These are phyloP conservation scores for Eupsilia transversa DNA, from an alignment of 2,888 invertebrate species.

Conservation along the genomic window DNA sequence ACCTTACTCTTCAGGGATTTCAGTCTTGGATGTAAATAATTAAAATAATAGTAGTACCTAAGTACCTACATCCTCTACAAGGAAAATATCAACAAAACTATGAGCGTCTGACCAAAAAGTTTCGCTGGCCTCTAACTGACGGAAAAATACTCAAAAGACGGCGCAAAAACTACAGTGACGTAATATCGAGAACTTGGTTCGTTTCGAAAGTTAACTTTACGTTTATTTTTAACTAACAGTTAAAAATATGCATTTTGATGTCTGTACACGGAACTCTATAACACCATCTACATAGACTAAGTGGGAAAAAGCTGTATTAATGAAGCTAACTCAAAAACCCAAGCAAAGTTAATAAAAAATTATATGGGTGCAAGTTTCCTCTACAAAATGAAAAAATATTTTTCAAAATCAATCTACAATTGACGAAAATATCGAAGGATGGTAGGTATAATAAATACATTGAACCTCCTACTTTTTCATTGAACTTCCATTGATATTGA, in stretches of 20 bases:
- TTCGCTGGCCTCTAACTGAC: slow-evolving; percentile 57
- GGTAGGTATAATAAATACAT: too few relatives aligned
- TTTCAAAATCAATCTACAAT: too few relatives aligned
- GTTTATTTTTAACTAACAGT: slow-evolving; percentile 48
- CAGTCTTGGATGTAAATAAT: not conserved
- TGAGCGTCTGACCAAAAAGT: slow-evolving; percentile 52
- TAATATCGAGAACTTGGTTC: slow-evolving; percentile 30
- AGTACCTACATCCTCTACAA: not conserved
- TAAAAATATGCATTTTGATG: slow-evolving; percentile 3
- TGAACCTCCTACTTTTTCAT: too few relatives aligned
- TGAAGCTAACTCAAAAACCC: too few relatives aligned
- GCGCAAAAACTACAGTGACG: slow-evolving; percentile 63
- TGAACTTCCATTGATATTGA: not conserved
- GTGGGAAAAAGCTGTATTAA: too few relatives aligned
- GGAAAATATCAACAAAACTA: slow-evolving; percentile 9
- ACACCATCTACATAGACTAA: too few relatives aligned
- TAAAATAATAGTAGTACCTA: not conserved
- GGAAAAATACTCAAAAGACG: slow-evolving; percentile 59
- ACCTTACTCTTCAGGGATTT: not conserved
- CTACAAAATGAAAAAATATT: too few relatives aligned
- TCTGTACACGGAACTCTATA: not conserved
- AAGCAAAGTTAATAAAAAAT: too few relatives aligned
- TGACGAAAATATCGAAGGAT: too few relatives aligned
- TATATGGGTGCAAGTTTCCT: too few relatives aligned
- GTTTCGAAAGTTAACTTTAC: slow-evolving; percentile 40